Evolutionary conservation across 2,888 invertebrate genomes (phyloP).

Genomic region (Habroteleia sp.): DNA sequence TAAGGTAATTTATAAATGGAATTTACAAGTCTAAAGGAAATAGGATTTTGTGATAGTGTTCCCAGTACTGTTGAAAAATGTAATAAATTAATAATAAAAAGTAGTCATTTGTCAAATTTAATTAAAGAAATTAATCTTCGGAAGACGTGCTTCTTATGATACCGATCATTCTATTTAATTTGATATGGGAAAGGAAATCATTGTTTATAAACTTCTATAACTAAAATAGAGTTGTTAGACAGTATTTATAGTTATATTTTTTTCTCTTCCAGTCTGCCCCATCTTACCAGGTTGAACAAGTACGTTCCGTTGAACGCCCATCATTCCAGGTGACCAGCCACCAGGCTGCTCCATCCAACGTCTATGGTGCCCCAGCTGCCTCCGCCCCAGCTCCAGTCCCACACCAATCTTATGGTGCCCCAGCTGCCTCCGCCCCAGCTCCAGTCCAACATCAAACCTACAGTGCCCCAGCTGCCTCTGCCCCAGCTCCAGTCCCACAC

Average conservation of each 20-base stretch:
- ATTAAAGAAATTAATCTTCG: too few species aligned
- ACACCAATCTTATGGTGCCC: constrained; percentile 5
- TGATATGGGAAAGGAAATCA: too few species aligned
- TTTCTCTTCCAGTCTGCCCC: constrained; percentile 12
- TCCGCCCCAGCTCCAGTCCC: constrained; percentile 9
- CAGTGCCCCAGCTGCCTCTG: constrained; percentile 18
- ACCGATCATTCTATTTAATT: too few species aligned
- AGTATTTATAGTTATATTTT: background rate
- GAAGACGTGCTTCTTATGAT: too few species aligned
- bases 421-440: constrained; percentile 16
- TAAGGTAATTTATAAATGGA: constrained; percentile 4
- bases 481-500: constrained; percentile 14
- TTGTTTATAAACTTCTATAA: too few species aligned
- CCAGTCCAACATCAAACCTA: constrained; percentile 20
- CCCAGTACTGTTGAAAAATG: too few species aligned
- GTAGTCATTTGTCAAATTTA: too few species aligned
- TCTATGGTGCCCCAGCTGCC: too few species aligned
- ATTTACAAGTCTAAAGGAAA: too few species aligned
- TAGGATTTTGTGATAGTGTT: too few species aligned
- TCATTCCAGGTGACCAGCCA: constrained; percentile 3
- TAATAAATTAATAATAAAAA: too few species aligned
- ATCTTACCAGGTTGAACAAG: constrained; percentile 29
- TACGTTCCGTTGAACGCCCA: constrained; percentile 28
- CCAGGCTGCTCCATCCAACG: constrained; percentile 10
- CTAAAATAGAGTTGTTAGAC: too few species aligned